Conservation (phyloP, 2,113 vertebrate species). For the Melanostigma gelatinosum region DNA sequence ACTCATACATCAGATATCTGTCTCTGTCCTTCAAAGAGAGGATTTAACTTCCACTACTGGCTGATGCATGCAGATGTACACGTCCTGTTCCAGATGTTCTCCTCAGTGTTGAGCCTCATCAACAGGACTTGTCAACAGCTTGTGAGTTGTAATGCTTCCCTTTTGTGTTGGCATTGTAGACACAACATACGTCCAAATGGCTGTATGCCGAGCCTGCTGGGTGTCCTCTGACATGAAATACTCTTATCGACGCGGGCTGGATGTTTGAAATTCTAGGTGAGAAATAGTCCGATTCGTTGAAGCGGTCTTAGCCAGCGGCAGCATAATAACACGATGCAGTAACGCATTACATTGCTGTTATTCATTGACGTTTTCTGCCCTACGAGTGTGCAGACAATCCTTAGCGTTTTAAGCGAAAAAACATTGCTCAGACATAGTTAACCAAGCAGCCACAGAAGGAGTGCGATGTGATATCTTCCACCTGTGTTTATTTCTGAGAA, state of each 20-base stretch:
- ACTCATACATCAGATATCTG: background rate
- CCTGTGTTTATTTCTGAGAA: background rate
- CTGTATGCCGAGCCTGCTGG: background rate
- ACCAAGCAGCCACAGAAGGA: background rate
- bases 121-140: background rate
- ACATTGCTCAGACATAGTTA: background rate
- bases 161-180: background rate
- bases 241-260: conserved; percentile 1
- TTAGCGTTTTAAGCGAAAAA: background rate
- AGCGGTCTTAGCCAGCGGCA: conserved; percentile 12
- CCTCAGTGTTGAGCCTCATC: background rate
- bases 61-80: background rate
- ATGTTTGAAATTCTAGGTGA: conserved; percentile 22
- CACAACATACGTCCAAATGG: background rate
- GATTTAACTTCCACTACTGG: background rate
- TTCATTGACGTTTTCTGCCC: conserved; percentile 32
- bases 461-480: background rate
- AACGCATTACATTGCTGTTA: conserved; percentile 44
- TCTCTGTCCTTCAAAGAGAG: background rate
- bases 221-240: background rate
- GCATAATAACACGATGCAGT: conserved; percentile 33
- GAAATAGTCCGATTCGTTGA: conserved; percentile 6
- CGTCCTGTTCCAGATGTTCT: background rate
- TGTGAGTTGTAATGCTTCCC: background rate
- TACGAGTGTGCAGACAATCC: background rate